phyloP scores from a whole-genome alignment of 1,140 invertebrate species.

The Drosophila virilis region DNA sequence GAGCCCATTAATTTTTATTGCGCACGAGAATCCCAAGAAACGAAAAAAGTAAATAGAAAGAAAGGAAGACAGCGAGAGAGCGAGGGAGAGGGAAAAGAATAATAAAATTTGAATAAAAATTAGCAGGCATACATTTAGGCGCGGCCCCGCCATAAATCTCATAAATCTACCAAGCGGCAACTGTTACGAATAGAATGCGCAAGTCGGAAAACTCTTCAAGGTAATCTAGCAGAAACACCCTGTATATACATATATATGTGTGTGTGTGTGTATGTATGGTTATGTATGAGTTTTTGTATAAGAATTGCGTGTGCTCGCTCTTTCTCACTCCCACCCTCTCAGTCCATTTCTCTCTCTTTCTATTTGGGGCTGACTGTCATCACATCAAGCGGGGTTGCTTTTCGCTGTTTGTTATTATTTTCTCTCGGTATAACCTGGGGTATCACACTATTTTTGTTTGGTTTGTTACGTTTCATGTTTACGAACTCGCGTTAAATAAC shows the following conservation, averaged over 20 bases:
- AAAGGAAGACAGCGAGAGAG: slow-evolving; percentile 18
- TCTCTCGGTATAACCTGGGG: slow-evolving; percentile 9
- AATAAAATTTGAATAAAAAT: slow-evolving; percentile 75
- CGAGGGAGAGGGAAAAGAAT: slow-evolving; percentile 6
- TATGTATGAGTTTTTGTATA: slow-evolving; percentile 2
- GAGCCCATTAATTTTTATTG: slow-evolving; percentile 78
- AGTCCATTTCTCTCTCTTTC: neutral
- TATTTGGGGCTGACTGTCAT: slow-evolving; percentile 47
- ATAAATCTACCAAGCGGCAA: slow-evolving; percentile 72
- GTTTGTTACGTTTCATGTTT: slow-evolving; percentile 30
- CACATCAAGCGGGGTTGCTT: slow-evolving; percentile 39
- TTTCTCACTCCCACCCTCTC: too few relatives aligned
- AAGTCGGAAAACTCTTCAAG: slow-evolving; percentile 54
- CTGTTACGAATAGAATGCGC: slow-evolving; percentile 59
- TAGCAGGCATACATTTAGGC: slow-evolving; percentile 74
- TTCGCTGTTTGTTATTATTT: slow-evolving; percentile 29
- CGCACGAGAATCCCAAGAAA: slow-evolving; percentile 46
- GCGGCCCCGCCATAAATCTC: slow-evolving; percentile 59
- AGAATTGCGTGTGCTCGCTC: slow-evolving; percentile 49
- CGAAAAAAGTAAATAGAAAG: neutral
- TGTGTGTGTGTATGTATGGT: too few relatives aligned
- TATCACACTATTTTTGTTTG: slow-evolving; percentile 12
- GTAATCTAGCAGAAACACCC: slow-evolving; percentile 55
- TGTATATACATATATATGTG: slow-evolving; percentile 23
- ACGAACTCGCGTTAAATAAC: slow-evolving; percentile 14